These are phyloP conservation scores for Phylloscopus trochiloides DNA, from an alignment of 2,113 vertebrate genomes.

Conservation along the genomic window DNA sequence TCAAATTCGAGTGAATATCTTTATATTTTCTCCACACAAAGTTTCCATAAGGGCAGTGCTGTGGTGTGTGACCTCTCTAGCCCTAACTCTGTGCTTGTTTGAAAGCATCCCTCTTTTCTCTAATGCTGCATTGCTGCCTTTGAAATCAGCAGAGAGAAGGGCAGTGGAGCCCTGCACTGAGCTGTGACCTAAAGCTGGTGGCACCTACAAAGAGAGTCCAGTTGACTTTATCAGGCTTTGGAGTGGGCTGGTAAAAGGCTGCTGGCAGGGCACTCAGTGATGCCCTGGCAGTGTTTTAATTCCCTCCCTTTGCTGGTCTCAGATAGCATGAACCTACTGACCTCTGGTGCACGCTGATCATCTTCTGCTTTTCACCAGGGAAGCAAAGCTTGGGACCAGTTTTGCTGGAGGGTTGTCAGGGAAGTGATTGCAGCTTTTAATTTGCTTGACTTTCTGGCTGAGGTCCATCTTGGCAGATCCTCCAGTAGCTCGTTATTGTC, in stretches of 20 bases:
- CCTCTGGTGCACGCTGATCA: not conserved
- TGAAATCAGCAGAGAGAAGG: not conserved
- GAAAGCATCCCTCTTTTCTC: not conserved
- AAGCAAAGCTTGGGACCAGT: not conserved
- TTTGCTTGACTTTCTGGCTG: conserved; percentile 14
- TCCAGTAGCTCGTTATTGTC: not conserved
- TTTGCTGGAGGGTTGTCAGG: conserved; percentile 17
- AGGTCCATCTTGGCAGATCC: conserved; percentile 14
- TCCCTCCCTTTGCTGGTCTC: not conserved
- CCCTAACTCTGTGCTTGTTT: not conserved
- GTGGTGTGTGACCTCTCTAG: not conserved
- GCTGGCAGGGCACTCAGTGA: not conserved
- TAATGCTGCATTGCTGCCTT: not conserved
- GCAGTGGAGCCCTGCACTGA: not conserved
- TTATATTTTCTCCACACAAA: not conserved
- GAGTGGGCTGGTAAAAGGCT: not conserved
- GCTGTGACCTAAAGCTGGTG: not conserved
- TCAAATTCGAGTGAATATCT: not conserved
- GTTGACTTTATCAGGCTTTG: not conserved
- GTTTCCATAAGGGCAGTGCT: not conserved
- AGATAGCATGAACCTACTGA: not conserved
- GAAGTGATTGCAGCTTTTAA: conserved; percentile 25
- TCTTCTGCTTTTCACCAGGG: not conserved
- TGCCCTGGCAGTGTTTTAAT: not conserved
- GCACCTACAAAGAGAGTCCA: not conserved